Evolutionary conservation across 2,888 invertebrate genomes (phyloP).

Genomic region (Nemotelus nigrinus): DNA sequence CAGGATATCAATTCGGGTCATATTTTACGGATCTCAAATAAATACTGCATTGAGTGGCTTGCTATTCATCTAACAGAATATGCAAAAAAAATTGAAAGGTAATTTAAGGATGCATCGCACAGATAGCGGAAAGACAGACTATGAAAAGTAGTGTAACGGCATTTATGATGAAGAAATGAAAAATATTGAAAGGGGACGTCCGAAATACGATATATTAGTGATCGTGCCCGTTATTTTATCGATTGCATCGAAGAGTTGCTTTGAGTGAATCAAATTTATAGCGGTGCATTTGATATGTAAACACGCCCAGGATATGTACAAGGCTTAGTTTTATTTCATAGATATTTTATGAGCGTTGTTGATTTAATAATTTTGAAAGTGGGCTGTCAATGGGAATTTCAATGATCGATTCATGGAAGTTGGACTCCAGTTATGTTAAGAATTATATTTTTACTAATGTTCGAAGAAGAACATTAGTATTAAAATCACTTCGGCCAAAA

Average conservation of each 20-base stretch:
- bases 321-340: slow-evolving; percentile 27
- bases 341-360: not conserved
- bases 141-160: not conserved
- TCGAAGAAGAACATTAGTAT: no score
- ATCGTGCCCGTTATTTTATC: slow-evolving; percentile 23
- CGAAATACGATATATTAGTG: slow-evolving; percentile 41
- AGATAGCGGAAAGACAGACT: slow-evolving; percentile 2
- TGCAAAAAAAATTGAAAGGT: slow-evolving; percentile 29
- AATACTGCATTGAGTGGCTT: slow-evolving; percentile 34
- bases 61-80: slow-evolving; percentile 24
- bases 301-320: slow-evolving; percentile 40
- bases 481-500: no score
- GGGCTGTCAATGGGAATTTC: no score
- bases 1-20: slow-evolving; percentile 39
- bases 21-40: slow-evolving; percentile 18
- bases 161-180: slow-evolving; percentile 23
- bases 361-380: no score
- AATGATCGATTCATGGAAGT: no score
- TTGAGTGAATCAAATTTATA: slow-evolving; percentile 32
- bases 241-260: slow-evolving; percentile 21
- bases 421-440: no score
- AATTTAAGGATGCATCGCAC: slow-evolving; percentile 1
- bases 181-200: slow-evolving; percentile 13
- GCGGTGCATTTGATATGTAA: slow-evolving; percentile 6
- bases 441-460: no score